These are phyloP conservation scores for Scaptodrosophila latifasciaeformis DNA, from an alignment of 2,888 invertebrate species.

Conservation along the genomic window DNA sequence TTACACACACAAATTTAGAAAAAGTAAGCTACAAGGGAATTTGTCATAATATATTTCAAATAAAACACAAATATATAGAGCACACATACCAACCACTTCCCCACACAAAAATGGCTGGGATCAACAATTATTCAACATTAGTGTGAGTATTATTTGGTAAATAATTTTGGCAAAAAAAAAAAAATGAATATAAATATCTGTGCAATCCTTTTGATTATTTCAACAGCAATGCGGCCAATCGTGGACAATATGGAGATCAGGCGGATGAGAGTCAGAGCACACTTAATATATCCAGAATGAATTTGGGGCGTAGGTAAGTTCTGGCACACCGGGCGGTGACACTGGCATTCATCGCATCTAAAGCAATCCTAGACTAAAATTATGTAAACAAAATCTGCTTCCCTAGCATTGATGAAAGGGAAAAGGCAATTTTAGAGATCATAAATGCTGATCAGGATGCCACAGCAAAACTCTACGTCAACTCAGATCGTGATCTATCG, in stretches of 20 bases:
- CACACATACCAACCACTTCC: no score
- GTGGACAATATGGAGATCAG: slow-evolving; percentile 35
- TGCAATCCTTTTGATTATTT: not conserved
- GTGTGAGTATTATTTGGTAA: slow-evolving; percentile 53
- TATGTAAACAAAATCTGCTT: slow-evolving; percentile 28
- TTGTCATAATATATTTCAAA: no score
- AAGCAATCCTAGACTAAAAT: not conserved
- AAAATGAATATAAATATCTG: not conserved
- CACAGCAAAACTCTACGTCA: slow-evolving; percentile 61
- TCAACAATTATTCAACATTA: slow-evolving; percentile 72
- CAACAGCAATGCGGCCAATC: slow-evolving; percentile 63
- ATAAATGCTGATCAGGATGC: slow-evolving; percentile 54
- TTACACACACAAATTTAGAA: no score
- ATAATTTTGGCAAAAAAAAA: no score
- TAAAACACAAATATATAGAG: no score
- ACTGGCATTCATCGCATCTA: no score
- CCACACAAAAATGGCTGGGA: slow-evolving; percentile 75
- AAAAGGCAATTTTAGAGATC: slow-evolving; percentile 57
- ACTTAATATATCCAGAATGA: slow-evolving; percentile 19
- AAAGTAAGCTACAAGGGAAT: no score
- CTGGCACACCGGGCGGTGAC: not conserved
- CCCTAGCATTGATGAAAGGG: slow-evolving; percentile 54
- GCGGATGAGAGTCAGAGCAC: slow-evolving; percentile 27
- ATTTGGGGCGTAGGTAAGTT: slow-evolving; percentile 19
- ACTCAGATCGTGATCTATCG: slow-evolving; percentile 71